Conservation (phyloP, 2,113 vertebrate genomes). For the Seriola aureovittata region DNA sequence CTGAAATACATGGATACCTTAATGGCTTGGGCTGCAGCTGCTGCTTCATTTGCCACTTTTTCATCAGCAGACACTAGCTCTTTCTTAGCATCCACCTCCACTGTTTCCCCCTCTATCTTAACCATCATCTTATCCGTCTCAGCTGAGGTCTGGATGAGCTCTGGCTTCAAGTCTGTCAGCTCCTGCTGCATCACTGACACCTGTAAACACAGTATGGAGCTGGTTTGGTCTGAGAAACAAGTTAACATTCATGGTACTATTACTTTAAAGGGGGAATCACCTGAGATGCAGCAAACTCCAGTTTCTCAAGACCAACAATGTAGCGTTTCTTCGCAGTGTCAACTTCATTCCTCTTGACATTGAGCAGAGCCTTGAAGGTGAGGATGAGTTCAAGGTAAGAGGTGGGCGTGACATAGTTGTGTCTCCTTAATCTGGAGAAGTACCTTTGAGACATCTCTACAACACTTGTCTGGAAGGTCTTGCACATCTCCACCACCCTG, state of each 20-base stretch:
- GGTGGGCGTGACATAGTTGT: slow-evolving; percentile 95
- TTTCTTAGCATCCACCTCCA: slow-evolving; percentile 93
- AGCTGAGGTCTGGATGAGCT: slow-evolving; percentile 90
- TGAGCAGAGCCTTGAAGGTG: slow-evolving; percentile 91
- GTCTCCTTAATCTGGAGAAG: slow-evolving; percentile 85
- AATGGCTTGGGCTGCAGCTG: slow-evolving; percentile 88
- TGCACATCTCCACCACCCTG: slow-evolving; percentile 94
- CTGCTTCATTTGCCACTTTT: slow-evolving; percentile 90
- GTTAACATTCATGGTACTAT: background rate
- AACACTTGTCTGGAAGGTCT: slow-evolving; percentile 91
- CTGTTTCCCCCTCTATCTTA: slow-evolving; percentile 90
- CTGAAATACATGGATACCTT: slow-evolving; percentile 83
- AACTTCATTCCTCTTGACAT: slow-evolving; percentile 89
- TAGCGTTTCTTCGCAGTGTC: slow-evolving; percentile 89
- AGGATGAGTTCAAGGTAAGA: slow-evolving; percentile 95
- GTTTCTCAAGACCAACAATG: slow-evolving; percentile 90
- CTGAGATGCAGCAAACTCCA: slow-evolving; percentile 92
- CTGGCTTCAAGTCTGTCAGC: slow-evolving; percentile 92
- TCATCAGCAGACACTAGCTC: slow-evolving; percentile 91
- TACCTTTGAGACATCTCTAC: slow-evolving; percentile 87
- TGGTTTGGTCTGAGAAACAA: background rate
- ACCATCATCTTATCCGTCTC: slow-evolving; percentile 93
- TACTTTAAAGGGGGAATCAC: slow-evolving; percentile 70
- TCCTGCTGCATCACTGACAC: slow-evolving; percentile 92
- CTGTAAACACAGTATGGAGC: slow-evolving; percentile 71